Percentiles rank a stretch among this genome's conserved stretches.
These are phyloP conservation scores for Cyaniris semiargus DNA, from an alignment of 2,888 invertebrate genomes.

Conservation along the genomic window DNA sequence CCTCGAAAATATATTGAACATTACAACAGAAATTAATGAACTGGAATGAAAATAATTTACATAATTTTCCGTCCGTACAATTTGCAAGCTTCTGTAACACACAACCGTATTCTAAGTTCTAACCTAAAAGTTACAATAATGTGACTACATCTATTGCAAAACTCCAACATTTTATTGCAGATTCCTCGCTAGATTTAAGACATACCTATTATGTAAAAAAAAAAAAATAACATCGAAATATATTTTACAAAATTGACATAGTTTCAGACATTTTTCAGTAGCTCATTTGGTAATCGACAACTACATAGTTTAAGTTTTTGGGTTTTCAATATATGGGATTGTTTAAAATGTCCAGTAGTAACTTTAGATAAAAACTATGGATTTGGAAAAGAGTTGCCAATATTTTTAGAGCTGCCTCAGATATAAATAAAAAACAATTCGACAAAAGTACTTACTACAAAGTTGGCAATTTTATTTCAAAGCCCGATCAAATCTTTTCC, in stretches of 20 bases:
- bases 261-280: conserved; percentile 16
- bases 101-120: neutral
- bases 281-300: neutral
- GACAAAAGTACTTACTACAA: neutral
- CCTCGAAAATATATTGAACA: conserved; percentile 61
- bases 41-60: neutral
- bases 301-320: conserved; percentile 27
- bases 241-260: conserved; percentile 24
- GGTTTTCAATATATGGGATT: conserved; percentile 26
- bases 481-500: conserved; percentile 25
- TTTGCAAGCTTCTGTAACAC: conserved; percentile 14
- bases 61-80: conserved; percentile 32
- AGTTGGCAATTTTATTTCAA: neutral
- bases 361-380: neutral
- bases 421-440: neutral
- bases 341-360: neutral
- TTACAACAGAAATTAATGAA: conserved; percentile 1
- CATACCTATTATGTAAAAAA: conserved; percentile 44
- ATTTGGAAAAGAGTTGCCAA: neutral
- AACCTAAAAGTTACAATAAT: neutral
- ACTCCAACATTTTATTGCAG: conserved; percentile 67
- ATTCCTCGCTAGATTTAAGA: conserved; percentile 76
- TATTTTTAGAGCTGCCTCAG: neutral
- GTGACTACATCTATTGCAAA: conserved; percentile 29
- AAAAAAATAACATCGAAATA: conserved; percentile 36